phyloP scores from a whole-genome alignment of 2,113 vertebrate genomes.

The Guaruba guarouba region DNA sequence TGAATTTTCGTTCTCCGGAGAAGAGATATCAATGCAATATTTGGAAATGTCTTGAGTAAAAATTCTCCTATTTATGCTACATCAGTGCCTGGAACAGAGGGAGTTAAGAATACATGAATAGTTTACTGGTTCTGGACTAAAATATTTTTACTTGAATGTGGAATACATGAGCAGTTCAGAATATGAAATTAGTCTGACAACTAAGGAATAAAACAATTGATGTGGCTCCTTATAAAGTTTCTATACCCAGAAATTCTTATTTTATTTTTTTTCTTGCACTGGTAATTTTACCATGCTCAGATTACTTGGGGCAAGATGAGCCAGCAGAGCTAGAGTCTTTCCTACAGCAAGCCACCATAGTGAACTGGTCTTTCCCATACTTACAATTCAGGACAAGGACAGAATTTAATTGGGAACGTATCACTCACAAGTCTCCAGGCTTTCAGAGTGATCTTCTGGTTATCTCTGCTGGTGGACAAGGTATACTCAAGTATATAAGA shows the following conservation, averaged over 20 bases:
- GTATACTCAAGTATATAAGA: background rate
- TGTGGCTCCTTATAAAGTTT: background rate
- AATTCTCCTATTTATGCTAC: background rate
- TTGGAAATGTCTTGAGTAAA: background rate
- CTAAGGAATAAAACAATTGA: background rate
- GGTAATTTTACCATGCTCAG: background rate
- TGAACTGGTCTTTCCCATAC: background rate
- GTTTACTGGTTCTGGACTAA: background rate
- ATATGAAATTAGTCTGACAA: background rate
- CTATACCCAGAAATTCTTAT: background rate
- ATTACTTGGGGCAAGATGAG: background rate
- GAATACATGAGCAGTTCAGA: background rate
- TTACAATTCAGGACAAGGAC: background rate
- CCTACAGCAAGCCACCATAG: background rate
- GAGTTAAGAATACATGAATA: background rate
- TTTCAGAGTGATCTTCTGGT: background rate
- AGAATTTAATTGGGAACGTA: background rate
- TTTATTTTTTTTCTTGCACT: background rate
- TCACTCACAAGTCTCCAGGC: background rate
- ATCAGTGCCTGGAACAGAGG: background rate
- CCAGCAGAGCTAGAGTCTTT: background rate
- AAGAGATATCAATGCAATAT: background rate
- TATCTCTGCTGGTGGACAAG: background rate
- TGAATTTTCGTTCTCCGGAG: background rate
- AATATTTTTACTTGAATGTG: background rate